Percentiles rank a stretch among this genome's conserved stretches.
phyloP scores from a whole-genome alignment of 2,797 vertebrate species.

The Acipenser oxyrinchus region DNA sequence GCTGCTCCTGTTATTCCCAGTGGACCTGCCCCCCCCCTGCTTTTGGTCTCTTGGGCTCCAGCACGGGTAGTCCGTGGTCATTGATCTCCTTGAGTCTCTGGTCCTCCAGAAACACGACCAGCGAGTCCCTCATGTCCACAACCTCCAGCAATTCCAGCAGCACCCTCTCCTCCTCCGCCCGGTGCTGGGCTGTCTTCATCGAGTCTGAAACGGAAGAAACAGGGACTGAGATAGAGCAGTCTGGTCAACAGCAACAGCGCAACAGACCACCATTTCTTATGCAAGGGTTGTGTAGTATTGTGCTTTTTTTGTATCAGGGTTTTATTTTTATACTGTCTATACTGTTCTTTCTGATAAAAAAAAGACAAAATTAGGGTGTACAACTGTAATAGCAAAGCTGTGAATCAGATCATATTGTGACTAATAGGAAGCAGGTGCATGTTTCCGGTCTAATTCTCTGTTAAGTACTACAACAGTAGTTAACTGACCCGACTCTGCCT shows the following conservation, averaged over 20 bases:
- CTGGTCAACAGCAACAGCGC: too few species aligned
- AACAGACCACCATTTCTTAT: not conserved
- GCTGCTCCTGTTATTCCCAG: constrained; percentile 42
- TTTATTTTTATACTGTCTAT: not conserved
- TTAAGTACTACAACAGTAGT: not conserved
- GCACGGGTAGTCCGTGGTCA: constrained; percentile 41
- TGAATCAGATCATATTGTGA: not conserved
- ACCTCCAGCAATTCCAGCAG: constrained; percentile 74
- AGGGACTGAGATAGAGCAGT: not conserved
- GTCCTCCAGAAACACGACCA: constrained; percentile 80
- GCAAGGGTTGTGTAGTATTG: too few species aligned
- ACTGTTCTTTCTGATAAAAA: not conserved
- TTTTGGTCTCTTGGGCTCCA: constrained; percentile 54
- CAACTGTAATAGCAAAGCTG: not conserved
- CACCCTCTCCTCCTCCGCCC: constrained; percentile 54
- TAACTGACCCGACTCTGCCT: not conserved
- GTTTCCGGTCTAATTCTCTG: not conserved
- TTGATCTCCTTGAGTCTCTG: constrained; percentile 74
- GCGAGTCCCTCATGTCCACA: constrained; percentile 75
- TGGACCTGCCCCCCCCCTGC: constrained; percentile 50
- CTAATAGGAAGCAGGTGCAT: too few species aligned
- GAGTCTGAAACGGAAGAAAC: constrained; percentile 45
- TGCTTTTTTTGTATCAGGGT: too few species aligned
- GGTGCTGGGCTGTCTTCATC: constrained; percentile 61
- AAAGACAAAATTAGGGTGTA: not conserved